Base-by-base conservation (phyloP, 2,888 invertebrate species). In the Andrena dorsata region DNA sequence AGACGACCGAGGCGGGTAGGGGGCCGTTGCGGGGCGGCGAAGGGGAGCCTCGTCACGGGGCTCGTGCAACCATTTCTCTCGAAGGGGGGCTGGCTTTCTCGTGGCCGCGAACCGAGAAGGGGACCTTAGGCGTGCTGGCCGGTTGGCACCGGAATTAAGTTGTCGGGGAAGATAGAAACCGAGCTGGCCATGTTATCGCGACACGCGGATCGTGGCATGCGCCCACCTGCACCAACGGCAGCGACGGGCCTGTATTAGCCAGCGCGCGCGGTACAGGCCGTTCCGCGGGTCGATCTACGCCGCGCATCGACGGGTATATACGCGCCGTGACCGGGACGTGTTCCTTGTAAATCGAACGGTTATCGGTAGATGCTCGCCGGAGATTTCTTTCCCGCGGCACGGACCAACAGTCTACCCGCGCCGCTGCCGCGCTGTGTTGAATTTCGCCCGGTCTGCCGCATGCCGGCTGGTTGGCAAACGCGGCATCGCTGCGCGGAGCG, bases 131-230 rank as follows among this genome's bases (percentile, higher is more conserved):
- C 51, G 69, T 63, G 49, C 60, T 53, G 58, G 72, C 53, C 61
- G 69, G 69, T 76, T 69, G 72, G 84, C 82, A 82, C 61, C 83
- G 85, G 90, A 91, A 91, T 92, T 91, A 91, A 92, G 92, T 90
- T 91, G 91, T 92, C 89, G 86, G 73, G 63, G 83, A 84, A 89
- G 90, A 89, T 89, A 90, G 89, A 90, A 90, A 89, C 86, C 84
- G 86, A 86, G 86, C 86, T 84, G 87, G 79, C 74, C 75, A 87
- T 86, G 90, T 89, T 91, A 91, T 91, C 91, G 86, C 90, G 88
- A 90, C 89, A 89, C 87, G 85, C 74, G 82, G 87, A 90, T 90
- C 91, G 89, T 88, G 86, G 90, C 88, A 86, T 89, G 89, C 87
- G 88, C 88, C 90, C 88, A 90, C 90, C 88, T 90, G 90, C 86